Percentiles rank a stretch among this genome's conserved stretches.
Conservation (phyloP, 2,113 vertebrate genomes). For the Oryzias melastigma region DNA sequence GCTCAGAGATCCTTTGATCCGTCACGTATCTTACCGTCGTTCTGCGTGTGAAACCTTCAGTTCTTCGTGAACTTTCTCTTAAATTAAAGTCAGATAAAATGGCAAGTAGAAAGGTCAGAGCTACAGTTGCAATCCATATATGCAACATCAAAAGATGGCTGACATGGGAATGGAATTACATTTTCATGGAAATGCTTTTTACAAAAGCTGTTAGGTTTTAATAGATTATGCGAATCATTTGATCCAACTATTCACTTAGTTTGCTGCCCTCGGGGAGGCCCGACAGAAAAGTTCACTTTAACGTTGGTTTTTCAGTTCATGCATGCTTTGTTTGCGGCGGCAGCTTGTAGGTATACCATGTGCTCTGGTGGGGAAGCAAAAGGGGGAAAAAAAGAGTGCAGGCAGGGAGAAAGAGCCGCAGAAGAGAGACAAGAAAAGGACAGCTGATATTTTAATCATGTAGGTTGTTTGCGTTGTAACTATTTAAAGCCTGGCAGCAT, state of each 20-base stretch:
- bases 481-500: conserved; percentile 72
- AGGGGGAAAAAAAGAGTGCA: neutral
- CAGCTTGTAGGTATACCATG: conserved; percentile 1
- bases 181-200: conserved; percentile 51
- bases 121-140: conserved; percentile 24
- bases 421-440: conserved; percentile 47
- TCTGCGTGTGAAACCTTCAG: conserved; percentile 15
- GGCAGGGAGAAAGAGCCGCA: conserved; percentile 21
- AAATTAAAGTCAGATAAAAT: conserved; percentile 29
- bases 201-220: conserved; percentile 44
- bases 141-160: conserved; percentile 39
- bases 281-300: conserved; percentile 49
- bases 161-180: conserved; percentile 31
- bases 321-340: conserved; percentile 19
- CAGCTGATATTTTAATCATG: conserved; percentile 72
- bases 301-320: conserved; percentile 21
- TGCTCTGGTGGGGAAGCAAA: conserved; percentile 10
- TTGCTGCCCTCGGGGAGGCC: conserved; percentile 19
- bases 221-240: conserved; percentile 55
- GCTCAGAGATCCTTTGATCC: conserved; percentile 22
- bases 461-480: conserved; percentile 61
- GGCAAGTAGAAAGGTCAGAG: conserved; percentile 53
- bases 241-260: conserved; percentile 40
- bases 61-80: conserved; percentile 38
- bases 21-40: conserved; percentile 5